A percentile compares a stretch with the other conserved stretches of the same genome.
Evolutionary conservation across 2,113 vertebrate species (phyloP).

Genomic region (Spizaetus ornatus): DNA sequence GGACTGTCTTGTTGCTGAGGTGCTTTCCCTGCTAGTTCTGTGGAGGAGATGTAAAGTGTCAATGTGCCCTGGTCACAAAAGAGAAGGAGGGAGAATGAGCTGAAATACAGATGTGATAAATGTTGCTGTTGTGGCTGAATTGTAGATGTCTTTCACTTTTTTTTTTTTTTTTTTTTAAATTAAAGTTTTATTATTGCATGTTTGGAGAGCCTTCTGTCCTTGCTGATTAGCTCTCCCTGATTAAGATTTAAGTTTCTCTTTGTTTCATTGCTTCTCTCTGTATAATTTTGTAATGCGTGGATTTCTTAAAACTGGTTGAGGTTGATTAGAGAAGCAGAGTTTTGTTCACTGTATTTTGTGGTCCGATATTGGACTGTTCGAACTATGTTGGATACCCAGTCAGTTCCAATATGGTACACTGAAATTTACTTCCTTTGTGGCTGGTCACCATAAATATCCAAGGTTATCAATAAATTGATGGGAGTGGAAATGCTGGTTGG

Average conservation of each 20-base stretch:
- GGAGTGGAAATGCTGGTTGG: not conserved
- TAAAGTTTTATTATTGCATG: not conserved
- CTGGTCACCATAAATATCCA: not conserved
- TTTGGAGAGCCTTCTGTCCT: not conserved
- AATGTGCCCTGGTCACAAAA: not conserved
- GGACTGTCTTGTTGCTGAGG: not conserved
- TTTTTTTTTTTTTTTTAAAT: too few relatives aligned
- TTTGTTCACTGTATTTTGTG: not conserved
- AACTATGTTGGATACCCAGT: not conserved
- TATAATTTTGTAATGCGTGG: accelerated
- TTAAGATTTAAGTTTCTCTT: not conserved
- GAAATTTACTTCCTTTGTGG: not conserved
- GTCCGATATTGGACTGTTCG: not conserved
- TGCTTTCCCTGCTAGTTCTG: not conserved
- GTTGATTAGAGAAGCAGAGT: not conserved
- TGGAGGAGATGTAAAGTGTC: not conserved
- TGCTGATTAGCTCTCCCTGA: not conserved
- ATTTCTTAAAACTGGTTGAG: not conserved
- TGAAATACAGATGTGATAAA: not conserved
- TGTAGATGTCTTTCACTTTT: not conserved
- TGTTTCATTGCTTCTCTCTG: not conserved
- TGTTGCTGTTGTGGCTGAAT: not conserved
- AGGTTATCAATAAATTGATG: not conserved
- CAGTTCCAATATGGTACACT: not conserved
- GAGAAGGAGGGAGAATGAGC: not conserved